phyloP scores from a whole-genome alignment of 2,888 invertebrate genomes.

The Portevinia maculata region DNA sequence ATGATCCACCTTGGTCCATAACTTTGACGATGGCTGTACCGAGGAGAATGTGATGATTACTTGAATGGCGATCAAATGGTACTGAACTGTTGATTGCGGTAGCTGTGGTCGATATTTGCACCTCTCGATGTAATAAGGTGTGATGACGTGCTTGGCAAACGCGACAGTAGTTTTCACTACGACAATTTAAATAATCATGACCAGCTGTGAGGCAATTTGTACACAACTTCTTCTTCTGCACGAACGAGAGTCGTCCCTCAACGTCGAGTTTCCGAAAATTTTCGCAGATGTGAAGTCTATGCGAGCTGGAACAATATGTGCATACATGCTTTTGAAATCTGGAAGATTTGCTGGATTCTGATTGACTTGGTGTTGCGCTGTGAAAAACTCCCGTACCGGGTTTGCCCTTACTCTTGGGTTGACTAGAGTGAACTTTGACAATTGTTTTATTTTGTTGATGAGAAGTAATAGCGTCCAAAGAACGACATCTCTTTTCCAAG shows the following conservation, averaged over 20 bases:
- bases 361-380: no score
- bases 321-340: no score
- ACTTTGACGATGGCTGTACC: constrained; percentile 34
- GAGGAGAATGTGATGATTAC: constrained; percentile 16
- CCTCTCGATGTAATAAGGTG: constrained; percentile 12
- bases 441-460: no score
- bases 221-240: constrained; percentile 19
- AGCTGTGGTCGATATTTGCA: neutral
- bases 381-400: neutral
- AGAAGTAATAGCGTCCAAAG: no score
- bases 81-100: neutral
- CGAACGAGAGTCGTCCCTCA: constrained; percentile 5
- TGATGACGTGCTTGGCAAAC: constrained; percentile 21
- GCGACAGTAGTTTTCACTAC: constrained; percentile 7
- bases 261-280: constrained; percentile 23
- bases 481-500: neutral
- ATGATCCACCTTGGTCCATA: constrained; percentile 1
- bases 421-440: neutral
- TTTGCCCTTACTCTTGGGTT: neutral
- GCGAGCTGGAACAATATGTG: constrained; percentile 22
- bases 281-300: constrained; percentile 32
- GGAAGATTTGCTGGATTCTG: no score
- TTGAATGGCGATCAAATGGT: no score
- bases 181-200: neutral
- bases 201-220: constrained; percentile 13